phyloP scores from a whole-genome alignment of 2,888 invertebrate species.

The Aromia moschata region DNA sequence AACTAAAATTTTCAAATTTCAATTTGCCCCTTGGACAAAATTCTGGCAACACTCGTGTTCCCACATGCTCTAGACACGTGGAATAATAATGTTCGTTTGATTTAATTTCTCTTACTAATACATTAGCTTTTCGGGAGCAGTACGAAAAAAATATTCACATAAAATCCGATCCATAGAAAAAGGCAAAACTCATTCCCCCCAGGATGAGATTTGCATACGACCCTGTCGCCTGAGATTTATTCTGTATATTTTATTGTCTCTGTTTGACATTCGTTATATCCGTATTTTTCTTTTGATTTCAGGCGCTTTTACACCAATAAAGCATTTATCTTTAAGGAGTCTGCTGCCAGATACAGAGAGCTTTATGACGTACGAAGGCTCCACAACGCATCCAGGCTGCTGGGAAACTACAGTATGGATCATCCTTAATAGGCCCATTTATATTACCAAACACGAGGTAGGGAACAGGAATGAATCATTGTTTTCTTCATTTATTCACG shows the following conservation, averaged over 20 bases:
- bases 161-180: too few relatives aligned
- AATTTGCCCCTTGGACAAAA: too few relatives aligned
- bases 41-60: too few relatives aligned
- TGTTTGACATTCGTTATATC: constrained; percentile 6
- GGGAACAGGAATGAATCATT: constrained; percentile 48
- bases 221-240: not conserved
- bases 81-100: too few relatives aligned
- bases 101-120: too few relatives aligned
- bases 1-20: too few relatives aligned
- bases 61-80: too few relatives aligned
- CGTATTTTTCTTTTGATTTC: constrained; percentile 49
- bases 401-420: constrained; percentile 99
- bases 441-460: constrained; percentile 96
- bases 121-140: too few relatives aligned
- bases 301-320: constrained; percentile 86
- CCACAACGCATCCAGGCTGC: constrained; percentile 97
- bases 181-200: not conserved
- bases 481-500: constrained; percentile 24
- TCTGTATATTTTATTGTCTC: constrained; percentile 11
- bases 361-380: constrained; percentile 98
- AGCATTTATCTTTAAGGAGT: constrained; percentile 84
- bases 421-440: constrained; percentile 96
- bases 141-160: too few relatives aligned
- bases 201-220: not conserved
- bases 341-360: constrained; percentile 91